phyloP scores from a whole-genome alignment of 2,797 vertebrate species.

The Philypnodon macrostomus region DNA sequence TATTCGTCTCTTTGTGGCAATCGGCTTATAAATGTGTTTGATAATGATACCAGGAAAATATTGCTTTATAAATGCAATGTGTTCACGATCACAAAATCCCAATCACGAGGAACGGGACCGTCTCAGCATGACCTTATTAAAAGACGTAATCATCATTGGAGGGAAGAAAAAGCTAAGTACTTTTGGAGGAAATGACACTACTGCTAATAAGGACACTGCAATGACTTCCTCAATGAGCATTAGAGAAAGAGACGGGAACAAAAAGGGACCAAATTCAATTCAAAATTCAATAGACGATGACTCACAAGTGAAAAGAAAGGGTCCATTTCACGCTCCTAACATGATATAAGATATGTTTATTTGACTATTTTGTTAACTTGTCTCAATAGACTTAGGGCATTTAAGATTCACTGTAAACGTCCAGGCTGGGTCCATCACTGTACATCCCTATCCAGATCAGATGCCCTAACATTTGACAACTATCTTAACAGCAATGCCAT shows the following conservation, averaged over 20 bases:
- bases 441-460: no score
- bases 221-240: slow-evolving; percentile 36
- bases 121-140: slow-evolving; percentile 65
- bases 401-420: no score
- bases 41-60: slow-evolving; percentile 36
- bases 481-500: no score
- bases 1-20: slow-evolving; percentile 16
- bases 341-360: no score
- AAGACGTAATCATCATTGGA: slow-evolving; percentile 53
- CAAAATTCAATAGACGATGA: neutral
- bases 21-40: slow-evolving; percentile 25
- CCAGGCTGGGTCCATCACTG: no score
- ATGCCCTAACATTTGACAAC: no score
- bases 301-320: no score
- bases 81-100: slow-evolving; percentile 5
- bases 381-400: no score
- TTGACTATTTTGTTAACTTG: no score
- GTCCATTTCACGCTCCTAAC: no score
- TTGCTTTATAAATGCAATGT: slow-evolving; percentile 29
- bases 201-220: slow-evolving; percentile 50
- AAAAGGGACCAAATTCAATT: neutral
- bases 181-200: slow-evolving; percentile 53
- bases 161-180: slow-evolving; percentile 50
- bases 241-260: slow-evolving; percentile 10
- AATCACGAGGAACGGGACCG: slow-evolving; percentile 18